Conservation (phyloP, 1,140 invertebrate genomes). For the Phortica variegata region DNA sequence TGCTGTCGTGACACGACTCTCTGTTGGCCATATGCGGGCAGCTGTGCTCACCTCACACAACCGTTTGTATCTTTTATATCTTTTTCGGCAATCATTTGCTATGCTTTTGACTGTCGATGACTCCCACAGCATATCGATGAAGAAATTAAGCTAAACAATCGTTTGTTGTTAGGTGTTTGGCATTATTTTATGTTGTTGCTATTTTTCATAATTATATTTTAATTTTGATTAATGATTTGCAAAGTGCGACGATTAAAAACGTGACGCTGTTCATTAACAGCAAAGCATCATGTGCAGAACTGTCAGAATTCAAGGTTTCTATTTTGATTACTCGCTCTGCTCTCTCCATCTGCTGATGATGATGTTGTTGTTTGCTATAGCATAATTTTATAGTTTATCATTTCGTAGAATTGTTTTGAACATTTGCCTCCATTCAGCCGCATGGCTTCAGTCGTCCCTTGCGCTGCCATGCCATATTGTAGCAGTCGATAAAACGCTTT, state of each 20-base stretch:
- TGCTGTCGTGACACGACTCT: too few relatives aligned
- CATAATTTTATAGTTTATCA: slow-evolving; percentile 19
- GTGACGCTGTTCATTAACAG: slow-evolving; percentile 36
- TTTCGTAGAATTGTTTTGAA: not conserved
- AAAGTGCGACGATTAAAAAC: slow-evolving; percentile 44
- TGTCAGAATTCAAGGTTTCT: slow-evolving; percentile 18
- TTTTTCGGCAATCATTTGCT: too few relatives aligned
- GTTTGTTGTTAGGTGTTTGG: slow-evolving; percentile 2
- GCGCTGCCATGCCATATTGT: too few relatives aligned
- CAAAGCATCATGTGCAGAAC: slow-evolving; percentile 22
- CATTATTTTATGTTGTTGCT: slow-evolving; percentile 21
- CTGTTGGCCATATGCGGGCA: too few relatives aligned
- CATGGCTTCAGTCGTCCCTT: slow-evolving; percentile 37
- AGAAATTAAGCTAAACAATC: too few relatives aligned
- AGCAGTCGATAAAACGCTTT: slow-evolving; percentile 49
- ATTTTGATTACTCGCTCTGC: not conserved
- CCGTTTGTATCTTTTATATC: too few relatives aligned
- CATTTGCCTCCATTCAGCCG: slow-evolving; percentile 21
- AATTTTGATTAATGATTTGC: slow-evolving; percentile 52
- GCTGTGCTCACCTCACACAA: too few relatives aligned
- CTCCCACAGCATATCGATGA: too few relatives aligned
- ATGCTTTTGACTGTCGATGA: too few relatives aligned
- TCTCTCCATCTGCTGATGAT: slow-evolving; percentile 13
- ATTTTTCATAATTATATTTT: slow-evolving; percentile 46
- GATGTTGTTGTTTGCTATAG: slow-evolving; percentile 36